Conservation (phyloP, 2,797 vertebrate species). For the Alectoris magna region DNA sequence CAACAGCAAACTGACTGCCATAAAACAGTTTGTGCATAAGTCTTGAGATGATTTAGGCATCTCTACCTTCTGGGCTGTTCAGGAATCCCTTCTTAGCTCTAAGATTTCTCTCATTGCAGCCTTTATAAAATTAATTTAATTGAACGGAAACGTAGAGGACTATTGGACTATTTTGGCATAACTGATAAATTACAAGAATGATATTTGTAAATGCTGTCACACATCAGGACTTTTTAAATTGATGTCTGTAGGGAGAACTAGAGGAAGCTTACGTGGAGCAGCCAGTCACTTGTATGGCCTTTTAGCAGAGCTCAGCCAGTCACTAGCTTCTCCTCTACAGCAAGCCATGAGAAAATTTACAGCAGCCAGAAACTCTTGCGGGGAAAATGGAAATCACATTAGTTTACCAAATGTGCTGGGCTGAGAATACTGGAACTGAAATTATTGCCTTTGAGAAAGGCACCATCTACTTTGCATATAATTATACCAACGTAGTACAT, state of each 20-base stretch:
- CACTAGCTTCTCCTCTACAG: neutral
- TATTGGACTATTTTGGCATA: neutral
- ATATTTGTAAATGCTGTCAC: neutral
- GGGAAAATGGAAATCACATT: neutral
- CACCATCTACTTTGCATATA: neutral
- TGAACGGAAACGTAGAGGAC: neutral
- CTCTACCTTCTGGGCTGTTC: neutral
- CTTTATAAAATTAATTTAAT: neutral
- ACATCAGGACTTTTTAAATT: neutral
- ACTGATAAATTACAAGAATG: neutral
- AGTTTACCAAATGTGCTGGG: neutral
- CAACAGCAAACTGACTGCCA: neutral
- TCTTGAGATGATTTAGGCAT: neutral
- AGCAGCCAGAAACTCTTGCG: neutral
- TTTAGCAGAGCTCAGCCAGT: neutral
- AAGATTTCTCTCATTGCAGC: neutral
- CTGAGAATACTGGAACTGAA: conserved; percentile 1
- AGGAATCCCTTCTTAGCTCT: neutral
- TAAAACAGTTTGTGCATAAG: neutral
- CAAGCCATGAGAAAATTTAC: neutral
- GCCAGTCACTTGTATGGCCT: neutral
- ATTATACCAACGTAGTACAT: neutral
- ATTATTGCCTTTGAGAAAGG: neutral
- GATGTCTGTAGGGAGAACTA: neutral
- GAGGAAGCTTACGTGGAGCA: neutral